Evolutionary conservation across 2,797 vertebrate genomes (phyloP).

Genomic region (Lepilemur ruficaudatus): DNA sequence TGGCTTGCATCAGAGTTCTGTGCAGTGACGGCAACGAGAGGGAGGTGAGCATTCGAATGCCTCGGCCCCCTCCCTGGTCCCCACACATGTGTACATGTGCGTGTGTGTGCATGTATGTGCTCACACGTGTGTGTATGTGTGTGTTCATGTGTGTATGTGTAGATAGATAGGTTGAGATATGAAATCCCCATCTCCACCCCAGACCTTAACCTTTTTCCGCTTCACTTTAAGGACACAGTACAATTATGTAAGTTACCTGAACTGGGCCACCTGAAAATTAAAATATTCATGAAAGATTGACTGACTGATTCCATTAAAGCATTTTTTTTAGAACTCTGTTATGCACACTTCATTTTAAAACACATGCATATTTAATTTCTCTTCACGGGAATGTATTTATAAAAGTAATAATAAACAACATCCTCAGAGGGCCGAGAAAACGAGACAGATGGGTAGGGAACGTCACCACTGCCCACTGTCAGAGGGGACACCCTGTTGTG

Average conservation of each 20-base stretch:
- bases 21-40: rapidly evolving
- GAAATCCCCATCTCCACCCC: not conserved
- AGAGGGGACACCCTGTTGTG: not conserved
- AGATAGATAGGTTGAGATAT: not conserved
- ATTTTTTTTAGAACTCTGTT: slow-evolving; percentile 44
- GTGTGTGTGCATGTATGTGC: not conserved
- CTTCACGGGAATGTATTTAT: not conserved
- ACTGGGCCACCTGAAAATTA: not conserved
- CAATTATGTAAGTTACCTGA: not conserved
- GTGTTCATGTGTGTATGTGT: rapidly evolving
- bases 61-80: not conserved
- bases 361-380: slow-evolving; percentile 53
- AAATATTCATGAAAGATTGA: slow-evolving; percentile 6
- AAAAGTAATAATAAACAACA: not conserved
- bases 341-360: not conserved
- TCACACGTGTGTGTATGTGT: not conserved
- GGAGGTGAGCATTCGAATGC: not conserved
- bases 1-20: not conserved
- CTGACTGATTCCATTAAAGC: not conserved
- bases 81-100: not conserved
- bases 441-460: not conserved
- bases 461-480: not conserved
- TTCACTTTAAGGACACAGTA: not conserved
- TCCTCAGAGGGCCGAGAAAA: not conserved
- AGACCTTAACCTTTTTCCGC: not conserved